phyloP scores from a whole-genome alignment of 35 echinoderm and acorn worm genomes.

The Acanthaster planci region DNA sequence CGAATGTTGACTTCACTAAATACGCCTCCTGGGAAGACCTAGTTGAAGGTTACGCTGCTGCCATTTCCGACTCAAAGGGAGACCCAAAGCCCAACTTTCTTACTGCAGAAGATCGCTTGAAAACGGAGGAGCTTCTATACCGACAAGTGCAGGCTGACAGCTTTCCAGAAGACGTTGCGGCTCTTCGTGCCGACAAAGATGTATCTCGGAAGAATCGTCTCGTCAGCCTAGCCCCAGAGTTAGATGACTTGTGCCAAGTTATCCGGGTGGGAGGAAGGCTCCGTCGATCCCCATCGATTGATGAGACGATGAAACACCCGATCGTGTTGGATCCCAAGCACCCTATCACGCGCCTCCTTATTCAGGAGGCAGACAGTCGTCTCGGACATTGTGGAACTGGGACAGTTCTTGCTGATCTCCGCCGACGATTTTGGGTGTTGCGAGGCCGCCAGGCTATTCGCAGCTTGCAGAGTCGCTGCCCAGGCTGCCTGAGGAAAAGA shows the following conservation, averaged over 20 bases:
- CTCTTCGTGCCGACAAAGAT: background rate
- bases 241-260: background rate
- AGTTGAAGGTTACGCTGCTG: background rate
- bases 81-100: background rate
- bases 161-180: no score
- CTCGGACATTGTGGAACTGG: slow-evolving; percentile 6
- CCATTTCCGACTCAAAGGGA: background rate
- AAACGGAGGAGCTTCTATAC: background rate
- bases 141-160: background rate
- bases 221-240: background rate
- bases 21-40: background rate
- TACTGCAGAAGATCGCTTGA: background rate
- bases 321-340: background rate
- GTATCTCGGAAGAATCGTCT: background rate
- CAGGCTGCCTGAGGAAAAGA: slow-evolving; percentile 24
- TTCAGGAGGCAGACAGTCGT: background rate
- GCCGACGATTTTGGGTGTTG: slow-evolving; percentile 47
- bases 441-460: slow-evolving; percentile 27
- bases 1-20: background rate
- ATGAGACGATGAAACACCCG: background rate
- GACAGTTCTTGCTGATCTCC: slow-evolving; percentile 17
- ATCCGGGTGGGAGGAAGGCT: background rate
- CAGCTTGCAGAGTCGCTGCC: background rate
- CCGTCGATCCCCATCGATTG: background rate
- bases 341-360: background rate